Evolutionary conservation across 2,797 vertebrate genomes (phyloP), one percentile per base, ranked within the genome.

Genomic region (Pelodytes ibericus): DNA sequence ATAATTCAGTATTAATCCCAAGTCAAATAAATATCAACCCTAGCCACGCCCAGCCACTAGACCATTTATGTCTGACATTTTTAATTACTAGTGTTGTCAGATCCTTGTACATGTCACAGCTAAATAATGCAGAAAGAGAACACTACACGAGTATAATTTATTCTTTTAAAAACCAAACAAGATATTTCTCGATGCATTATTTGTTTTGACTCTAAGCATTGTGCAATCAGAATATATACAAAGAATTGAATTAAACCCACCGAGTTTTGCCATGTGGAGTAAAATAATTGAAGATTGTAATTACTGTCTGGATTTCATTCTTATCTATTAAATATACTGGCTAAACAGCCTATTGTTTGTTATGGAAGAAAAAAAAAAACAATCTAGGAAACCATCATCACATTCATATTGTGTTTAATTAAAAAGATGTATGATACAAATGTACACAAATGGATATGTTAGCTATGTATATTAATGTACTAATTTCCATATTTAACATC

Each of bases 291-390:
- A 69, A 69, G 44, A 33, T 57, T n/a, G 57, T 53, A 63, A 63
- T 73, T 69, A 64, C 60, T 61, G 58, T 62, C 29, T 67, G 24
- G 16, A 30, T 56, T 69, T 70, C 24, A 39, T 70, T 39, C 57
- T 53, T 60, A 25, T 69, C n/a, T 44, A 39, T 72, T 29, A 76
- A 51, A 70, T 36, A 5, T 24, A 69, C 51, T 31, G 41, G 53
- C 29, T 60, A 60, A 67, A 33, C 15, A 67, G 24, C 25, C 31
- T 33, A 69, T 76, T 76, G 57, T 69, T 60, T 53, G 8, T 68
- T n/a, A 62, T 18, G n/a, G 13, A 7, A 60, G 31, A 27, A 47
- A 36, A 63, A 39, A 25, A 24, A 63, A 39, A 25, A 24, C 31
- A 27, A 73, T 64, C 71, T 64, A 53, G 26, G 8, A 30, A 18